These are phyloP conservation scores for Tragelaphus buxtoni DNA, from an alignment of 2,113 vertebrate genomes.

Conservation along the genomic window DNA sequence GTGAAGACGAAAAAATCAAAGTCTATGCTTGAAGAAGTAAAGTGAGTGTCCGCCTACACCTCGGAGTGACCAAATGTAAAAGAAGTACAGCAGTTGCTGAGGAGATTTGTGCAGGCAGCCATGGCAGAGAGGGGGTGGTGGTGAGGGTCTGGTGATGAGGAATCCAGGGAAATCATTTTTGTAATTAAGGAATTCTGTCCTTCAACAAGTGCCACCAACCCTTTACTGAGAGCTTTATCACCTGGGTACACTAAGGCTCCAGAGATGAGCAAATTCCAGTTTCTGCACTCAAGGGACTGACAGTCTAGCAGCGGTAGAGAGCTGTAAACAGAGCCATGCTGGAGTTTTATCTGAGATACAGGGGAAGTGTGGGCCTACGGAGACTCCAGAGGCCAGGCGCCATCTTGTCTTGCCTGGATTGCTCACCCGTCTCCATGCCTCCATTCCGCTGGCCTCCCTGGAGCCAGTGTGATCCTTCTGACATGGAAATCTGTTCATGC, in stretches of 20 bases:
- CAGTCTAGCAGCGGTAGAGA: neutral
- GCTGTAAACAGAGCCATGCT: neutral
- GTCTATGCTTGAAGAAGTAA: neutral
- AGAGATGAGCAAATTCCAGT: neutral
- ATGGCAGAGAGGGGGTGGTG: neutral
- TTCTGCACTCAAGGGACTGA: neutral
- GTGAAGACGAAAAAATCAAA: neutral
- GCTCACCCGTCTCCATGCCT: neutral
- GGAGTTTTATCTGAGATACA: neutral
- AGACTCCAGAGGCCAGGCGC: neutral
- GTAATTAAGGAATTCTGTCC: neutral
- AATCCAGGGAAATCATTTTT: neutral
- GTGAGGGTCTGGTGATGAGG: neutral
- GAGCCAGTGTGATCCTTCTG: neutral
- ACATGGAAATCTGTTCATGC: neutral
- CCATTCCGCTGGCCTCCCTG: neutral
- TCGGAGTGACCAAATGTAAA: neutral
- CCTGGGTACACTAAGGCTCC: neutral
- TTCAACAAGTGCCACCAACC: neutral
- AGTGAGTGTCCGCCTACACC: neutral
- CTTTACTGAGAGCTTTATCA: neutral
- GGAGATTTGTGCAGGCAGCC: neutral
- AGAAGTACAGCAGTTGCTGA: neutral
- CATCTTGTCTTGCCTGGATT: neutral
- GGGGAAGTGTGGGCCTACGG: neutral